Evolutionary conservation across 2,888 invertebrate species (phyloP).

Genomic region (Papilio gigon): DNA sequence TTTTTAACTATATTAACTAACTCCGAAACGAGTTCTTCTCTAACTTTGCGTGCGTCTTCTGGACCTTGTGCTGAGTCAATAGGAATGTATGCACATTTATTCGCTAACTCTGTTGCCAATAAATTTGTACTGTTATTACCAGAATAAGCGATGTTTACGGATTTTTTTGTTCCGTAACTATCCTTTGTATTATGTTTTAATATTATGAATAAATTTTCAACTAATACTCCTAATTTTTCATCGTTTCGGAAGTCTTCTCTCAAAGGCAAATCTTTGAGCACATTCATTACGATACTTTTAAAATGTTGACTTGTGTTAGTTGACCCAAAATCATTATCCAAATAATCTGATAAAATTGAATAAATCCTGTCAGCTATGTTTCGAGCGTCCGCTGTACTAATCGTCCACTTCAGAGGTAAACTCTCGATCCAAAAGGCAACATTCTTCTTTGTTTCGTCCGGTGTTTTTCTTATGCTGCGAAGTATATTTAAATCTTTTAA

Average conservation of each 20-base stretch:
- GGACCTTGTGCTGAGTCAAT: constrained; percentile 3
- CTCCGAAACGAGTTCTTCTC: constrained; percentile 21
- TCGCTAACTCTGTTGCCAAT: constrained; percentile 15
- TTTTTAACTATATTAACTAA: constrained; percentile 53
- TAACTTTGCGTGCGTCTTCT: constrained; percentile 23
- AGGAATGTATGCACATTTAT: constrained; percentile 10
- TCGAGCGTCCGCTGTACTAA: not conserved
- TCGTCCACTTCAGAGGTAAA: constrained; percentile 23
- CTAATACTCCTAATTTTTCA: constrained; percentile 25
- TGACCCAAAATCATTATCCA: not conserved
- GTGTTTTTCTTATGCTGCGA: not conserved
- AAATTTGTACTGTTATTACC: constrained; percentile 17
- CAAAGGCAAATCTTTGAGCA: constrained; percentile 26
- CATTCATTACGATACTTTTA: constrained; percentile 23
- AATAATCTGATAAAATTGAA: constrained; percentile 21
- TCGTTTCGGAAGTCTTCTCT: constrained; percentile 13
- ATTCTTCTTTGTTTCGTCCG: not conserved
- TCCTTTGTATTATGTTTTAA: constrained; percentile 26
- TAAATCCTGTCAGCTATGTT: constrained; percentile 15
- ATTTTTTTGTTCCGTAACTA: not conserved
- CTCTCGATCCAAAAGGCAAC: constrained; percentile 23
- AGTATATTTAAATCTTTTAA: constrained; percentile 7
- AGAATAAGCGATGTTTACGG: constrained; percentile 15
- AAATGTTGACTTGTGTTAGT: constrained; percentile 8
- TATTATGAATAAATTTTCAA: constrained; percentile 20